Evolutionary conservation across 2,888 invertebrate genomes (phyloP), one percentile per base, ranked within the genome.

Genomic region (Cheilosia vulpina): DNA sequence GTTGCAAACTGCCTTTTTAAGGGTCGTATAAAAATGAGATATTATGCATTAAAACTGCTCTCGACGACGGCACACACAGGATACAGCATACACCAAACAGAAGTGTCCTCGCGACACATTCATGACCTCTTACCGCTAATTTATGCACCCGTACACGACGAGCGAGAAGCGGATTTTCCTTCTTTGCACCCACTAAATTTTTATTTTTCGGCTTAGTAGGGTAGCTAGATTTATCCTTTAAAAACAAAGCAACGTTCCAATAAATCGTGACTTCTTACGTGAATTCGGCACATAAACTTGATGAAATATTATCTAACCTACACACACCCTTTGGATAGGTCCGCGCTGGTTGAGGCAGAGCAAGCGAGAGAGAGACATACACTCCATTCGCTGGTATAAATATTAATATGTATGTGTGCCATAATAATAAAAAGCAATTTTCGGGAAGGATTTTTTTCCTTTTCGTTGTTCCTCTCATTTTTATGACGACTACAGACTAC

Each of bases 371-470:
- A 57, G n/a, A 15, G 34, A 62, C 13, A 7, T 31, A 17, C 4
- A 21, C 6, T 27, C 27, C 31, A 7, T 77, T 53, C 69, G 47
- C 69, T 72, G 38, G 72, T 58, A 50, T n/a, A n/a, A n/a, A n/a
- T 69, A 76, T 71, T 81, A 76, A 72, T 81, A 77, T 81, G 72
- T 76, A 50, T 81, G 72, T 76, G 68, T 68, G 45, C 45, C 43
- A 71, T 71, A 71, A 71, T 76, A 72, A 83, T 78, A 81, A 79
- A 85, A 81, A 85, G 85, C 81, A 81, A 85, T 85, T 81, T 85
- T 80, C 71, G 76, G 66, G 62, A 81, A 85, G 72, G 72, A 66
- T 77, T 82, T 81, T 63, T 24, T 43, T 63, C n/a, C n/a, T 50
- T 21, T 5, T 41, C 41, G 41, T 52, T 58, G 55, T 72, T 72